These are phyloP conservation scores for Cyanoderma ruficeps DNA, from an alignment of 2,113 vertebrate genomes.

Conservation along the genomic window DNA sequence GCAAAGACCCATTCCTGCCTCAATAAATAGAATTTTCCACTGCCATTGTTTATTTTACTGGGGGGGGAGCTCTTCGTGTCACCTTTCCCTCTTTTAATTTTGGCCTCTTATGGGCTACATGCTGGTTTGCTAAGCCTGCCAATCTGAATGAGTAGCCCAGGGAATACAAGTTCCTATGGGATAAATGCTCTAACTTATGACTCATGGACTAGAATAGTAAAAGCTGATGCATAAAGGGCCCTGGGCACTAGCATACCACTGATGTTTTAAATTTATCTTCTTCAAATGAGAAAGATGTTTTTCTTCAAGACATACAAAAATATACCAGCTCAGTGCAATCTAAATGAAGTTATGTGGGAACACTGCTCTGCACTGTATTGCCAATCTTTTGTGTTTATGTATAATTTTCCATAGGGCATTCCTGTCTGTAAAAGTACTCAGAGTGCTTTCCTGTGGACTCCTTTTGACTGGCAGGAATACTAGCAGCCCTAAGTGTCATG, in stretches of 20 bases:
- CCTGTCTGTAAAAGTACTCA: conserved; percentile 68
- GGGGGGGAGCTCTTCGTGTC: background rate
- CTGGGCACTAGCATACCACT: conserved; percentile 37
- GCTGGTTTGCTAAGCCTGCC: conserved; percentile 63
- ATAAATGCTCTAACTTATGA: conserved; percentile 55
- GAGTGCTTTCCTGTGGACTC: conserved; percentile 61
- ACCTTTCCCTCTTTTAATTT: conserved; percentile 55
- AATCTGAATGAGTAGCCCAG: conserved; percentile 52
- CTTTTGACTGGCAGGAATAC: conserved; percentile 76
- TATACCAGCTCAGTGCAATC: conserved; percentile 57
- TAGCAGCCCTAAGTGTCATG: conserved; percentile 67
- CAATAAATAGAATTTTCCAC: conserved; percentile 53
- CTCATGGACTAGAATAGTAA: conserved; percentile 37
- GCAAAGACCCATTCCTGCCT: conserved; percentile 20
- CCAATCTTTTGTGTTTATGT: conserved; percentile 60
- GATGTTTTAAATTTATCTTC: conserved; percentile 74
- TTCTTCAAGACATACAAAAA: conserved; percentile 70
- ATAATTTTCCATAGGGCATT: conserved; percentile 65
- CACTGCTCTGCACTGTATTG: conserved; percentile 42
- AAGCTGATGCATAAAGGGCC: conserved; percentile 26
- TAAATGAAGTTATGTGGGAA: conserved; percentile 62
- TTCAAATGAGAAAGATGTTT: conserved; percentile 72
- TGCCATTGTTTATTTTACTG: conserved; percentile 56
- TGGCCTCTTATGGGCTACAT: conserved; percentile 54
- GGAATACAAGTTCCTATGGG: conserved; percentile 46